Evolutionary conservation across 2,888 invertebrate species (phyloP).

Genomic region (Hofmannophila pseudospretella): DNA sequence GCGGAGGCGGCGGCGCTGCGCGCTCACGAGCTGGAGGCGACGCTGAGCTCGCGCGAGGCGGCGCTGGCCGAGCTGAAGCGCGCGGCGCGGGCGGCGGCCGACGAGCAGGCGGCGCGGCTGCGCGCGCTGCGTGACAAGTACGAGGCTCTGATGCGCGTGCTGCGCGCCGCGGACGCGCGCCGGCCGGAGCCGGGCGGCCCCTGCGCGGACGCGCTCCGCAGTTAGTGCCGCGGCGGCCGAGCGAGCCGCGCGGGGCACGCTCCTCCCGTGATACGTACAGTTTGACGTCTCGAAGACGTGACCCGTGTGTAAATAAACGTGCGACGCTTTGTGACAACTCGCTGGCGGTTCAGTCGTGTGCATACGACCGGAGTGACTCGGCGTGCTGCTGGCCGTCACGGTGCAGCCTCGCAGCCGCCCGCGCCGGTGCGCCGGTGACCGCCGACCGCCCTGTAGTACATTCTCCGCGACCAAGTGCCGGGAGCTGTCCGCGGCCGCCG

Average conservation of each 20-base stretch:
- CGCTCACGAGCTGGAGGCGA: slow-evolving; percentile 75
- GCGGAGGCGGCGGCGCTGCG: slow-evolving; percentile 38
- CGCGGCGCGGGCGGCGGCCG: slow-evolving; percentile 47
- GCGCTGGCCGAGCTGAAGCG: slow-evolving; percentile 76
- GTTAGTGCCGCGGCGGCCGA: neutral
- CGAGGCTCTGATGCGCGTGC: slow-evolving; percentile 57
- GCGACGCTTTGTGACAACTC: too few relatives aligned
- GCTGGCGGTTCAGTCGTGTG: too few relatives aligned
- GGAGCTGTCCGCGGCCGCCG: neutral
- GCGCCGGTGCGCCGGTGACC: neutral
- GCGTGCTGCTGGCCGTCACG: too few relatives aligned
- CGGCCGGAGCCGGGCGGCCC: neutral
- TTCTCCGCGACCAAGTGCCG: neutral
- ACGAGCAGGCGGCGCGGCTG: slow-evolving; percentile 65
- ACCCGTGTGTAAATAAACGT: too few relatives aligned
- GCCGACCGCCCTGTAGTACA: neutral
- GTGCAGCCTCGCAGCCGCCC: too few relatives aligned
- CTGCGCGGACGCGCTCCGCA: neutral
- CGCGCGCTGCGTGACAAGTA: slow-evolving; percentile 69
- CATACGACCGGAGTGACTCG: too few relatives aligned
- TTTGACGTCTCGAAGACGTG: too few relatives aligned
- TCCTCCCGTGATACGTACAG: neutral
- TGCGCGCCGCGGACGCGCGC: slow-evolving; percentile 55
- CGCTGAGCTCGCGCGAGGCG: slow-evolving; percentile 75
- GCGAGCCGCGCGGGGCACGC: neutral